Evolutionary conservation across 1,140 invertebrate species (phyloP), one percentile per base, ranked within the genome.

Genomic region (Antheraea pernyi): DNA sequence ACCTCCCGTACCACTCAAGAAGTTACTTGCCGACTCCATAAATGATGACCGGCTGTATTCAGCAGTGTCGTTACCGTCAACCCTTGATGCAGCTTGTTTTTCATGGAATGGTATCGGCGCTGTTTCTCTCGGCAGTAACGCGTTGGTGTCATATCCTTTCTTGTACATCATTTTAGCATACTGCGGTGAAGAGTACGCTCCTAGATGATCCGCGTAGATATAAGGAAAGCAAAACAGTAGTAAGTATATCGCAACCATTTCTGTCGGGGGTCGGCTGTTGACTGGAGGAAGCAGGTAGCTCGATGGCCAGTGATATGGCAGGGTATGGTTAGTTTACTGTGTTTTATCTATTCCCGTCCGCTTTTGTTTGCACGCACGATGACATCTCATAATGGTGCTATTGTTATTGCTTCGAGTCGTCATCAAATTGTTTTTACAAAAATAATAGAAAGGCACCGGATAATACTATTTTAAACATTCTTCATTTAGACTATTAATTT

Each of bases 1-100:
- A 6, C 94, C 93, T 19, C 93, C 92, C 0, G 93, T 91, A 53
- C 92, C 91, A 61, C 86, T 88, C 3, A 94, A 76, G 68, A 94
- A 93, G 65, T 85, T 90, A 13, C 93, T 89, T 3, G 93, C 93
- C 0, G 86, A 84, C 3, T 93, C 87, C 53, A 94, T 77, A 71
- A 94, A 92, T 9, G 90, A 85, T 0, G 92, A 79, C 7, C 93
- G 82, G 16, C 81, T 91, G 74, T 86, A 88, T 59, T 82, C 73
- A 58, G 82, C 74, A 30, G 89, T 89, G 65, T 88, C 84, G 64
- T 89, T 92, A n/a, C 73, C 72, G 48, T 89, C 91, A n/a, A 79
- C 82, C 65, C 89, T 76, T 0, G 88, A 81, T 8, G 87, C 85
- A 0, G 71, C 79, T 58, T 78, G 76, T 19, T 69, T 80, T 7